Evolutionary conservation across 2,113 vertebrate species (phyloP).

Genomic region (Turdus rufiventris): DNA sequence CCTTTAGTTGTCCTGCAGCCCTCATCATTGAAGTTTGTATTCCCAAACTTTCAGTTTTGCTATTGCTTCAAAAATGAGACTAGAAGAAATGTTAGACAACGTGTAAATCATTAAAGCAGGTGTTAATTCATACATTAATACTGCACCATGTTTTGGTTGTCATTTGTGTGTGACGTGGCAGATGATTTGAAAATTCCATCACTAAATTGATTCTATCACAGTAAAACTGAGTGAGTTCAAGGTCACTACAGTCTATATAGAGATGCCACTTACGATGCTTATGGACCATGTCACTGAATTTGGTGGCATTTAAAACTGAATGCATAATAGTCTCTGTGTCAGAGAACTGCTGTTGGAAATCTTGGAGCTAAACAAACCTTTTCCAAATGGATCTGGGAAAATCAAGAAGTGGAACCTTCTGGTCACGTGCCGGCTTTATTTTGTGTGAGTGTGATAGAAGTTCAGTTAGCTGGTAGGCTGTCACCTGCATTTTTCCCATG

Average conservation of each 20-base stretch:
- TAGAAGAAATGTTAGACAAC: not conserved
- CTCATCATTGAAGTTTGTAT: not conserved
- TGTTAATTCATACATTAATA: not conserved
- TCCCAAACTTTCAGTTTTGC: not conserved
- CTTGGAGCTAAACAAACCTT: not conserved
- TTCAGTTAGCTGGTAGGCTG: not conserved
- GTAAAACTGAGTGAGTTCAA: not conserved
- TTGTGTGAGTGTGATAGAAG: not conserved
- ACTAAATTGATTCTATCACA: not conserved
- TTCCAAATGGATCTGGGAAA: not conserved
- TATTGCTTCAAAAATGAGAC: not conserved
- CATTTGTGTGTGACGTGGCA: not conserved
- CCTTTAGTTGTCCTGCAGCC: not conserved
- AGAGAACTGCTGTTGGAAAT: not conserved
- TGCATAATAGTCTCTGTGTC: not conserved
- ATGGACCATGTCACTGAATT: not conserved
- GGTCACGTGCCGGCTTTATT: not conserved
- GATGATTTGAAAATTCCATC: not conserved
- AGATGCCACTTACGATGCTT: not conserved
- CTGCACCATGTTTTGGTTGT: not conserved
- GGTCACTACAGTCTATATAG: not conserved
- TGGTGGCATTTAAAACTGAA: not conserved
- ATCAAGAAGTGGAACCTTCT: not conserved
- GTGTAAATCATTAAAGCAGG: not conserved
- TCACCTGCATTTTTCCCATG: not conserved